phyloP scores from a whole-genome alignment of 53 echinoderm and acorn worm genomes.

The Holothuria scabra region DNA sequence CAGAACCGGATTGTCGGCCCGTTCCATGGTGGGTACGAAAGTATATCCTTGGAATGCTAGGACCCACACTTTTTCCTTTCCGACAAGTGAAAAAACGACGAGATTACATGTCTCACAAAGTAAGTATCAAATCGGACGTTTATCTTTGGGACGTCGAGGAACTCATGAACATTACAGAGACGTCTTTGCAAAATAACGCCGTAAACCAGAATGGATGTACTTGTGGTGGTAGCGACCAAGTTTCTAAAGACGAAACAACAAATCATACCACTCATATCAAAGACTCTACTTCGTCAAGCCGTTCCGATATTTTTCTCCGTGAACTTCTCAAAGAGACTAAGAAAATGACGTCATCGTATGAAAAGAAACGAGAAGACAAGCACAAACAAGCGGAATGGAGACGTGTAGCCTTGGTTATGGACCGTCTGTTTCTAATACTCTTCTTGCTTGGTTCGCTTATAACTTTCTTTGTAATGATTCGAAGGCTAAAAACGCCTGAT shows the following conservation, averaged over 20 bases:
- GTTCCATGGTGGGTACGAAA: slow-evolving; percentile 92
- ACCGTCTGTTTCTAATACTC: slow-evolving; percentile 82
- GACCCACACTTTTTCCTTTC: slow-evolving; percentile 64
- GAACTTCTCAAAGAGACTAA: slow-evolving; percentile 79
- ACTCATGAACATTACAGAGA: slow-evolving; percentile 55
- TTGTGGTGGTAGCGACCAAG: slow-evolving; percentile 39
- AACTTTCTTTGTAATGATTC: slow-evolving; percentile 77
- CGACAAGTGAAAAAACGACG: slow-evolving; percentile 60
- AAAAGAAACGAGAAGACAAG: slow-evolving; percentile 71
- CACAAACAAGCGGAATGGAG: slow-evolving; percentile 87
- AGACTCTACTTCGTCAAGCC: not conserved
- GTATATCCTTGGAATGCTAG: slow-evolving; percentile 70
- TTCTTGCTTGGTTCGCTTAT: slow-evolving; percentile 74
- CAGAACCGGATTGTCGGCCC: slow-evolving; percentile 81
- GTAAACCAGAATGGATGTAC: slow-evolving; percentile 54
- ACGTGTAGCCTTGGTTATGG: slow-evolving; percentile 88
- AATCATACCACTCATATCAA: slow-evolving; percentile 42
- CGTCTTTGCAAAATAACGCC: slow-evolving; percentile 24
- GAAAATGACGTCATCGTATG: slow-evolving; percentile 75
- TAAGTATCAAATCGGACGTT: slow-evolving; percentile 75
- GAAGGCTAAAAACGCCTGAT: slow-evolving; percentile 53
- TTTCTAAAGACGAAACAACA: slow-evolving; percentile 23
- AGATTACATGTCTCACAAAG: slow-evolving; percentile 45
- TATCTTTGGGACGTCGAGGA: slow-evolving; percentile 89
- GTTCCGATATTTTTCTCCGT: slow-evolving; percentile 42